phyloP scores from a whole-genome alignment of 2,113 vertebrate species.

The Platysteira castanea region DNA sequence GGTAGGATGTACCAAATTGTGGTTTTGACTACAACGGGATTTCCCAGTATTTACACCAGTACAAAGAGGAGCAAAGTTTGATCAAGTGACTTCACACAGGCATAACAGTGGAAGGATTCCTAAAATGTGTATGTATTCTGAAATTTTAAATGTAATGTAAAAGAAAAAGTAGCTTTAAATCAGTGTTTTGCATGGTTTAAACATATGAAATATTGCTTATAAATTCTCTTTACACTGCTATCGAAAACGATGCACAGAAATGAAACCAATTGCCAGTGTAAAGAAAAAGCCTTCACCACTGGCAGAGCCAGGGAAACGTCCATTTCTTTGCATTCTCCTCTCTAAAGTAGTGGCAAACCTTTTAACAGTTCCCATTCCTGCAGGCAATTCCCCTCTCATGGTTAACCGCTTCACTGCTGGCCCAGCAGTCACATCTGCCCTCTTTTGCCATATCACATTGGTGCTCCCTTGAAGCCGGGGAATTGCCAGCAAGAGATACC shows the following conservation, averaged over 20 bases:
- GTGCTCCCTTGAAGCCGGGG: not conserved
- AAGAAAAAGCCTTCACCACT: not conserved
- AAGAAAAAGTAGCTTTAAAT: not conserved
- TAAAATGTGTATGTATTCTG: not conserved
- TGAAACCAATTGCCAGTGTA: not conserved
- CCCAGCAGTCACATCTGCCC: not conserved
- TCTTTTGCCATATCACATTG: rapidly evolving
- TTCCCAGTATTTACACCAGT: not conserved
- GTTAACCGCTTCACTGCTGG: conserved; percentile 22
- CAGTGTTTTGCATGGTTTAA: not conserved
- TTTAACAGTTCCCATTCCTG: not conserved
- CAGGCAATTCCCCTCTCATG: not conserved
- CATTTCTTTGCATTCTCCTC: not conserved
- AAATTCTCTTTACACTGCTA: not conserved
- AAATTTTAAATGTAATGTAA: not conserved
- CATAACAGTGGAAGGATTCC: not conserved
- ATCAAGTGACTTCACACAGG: not conserved
- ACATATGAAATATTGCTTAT: not conserved
- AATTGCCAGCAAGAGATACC: not conserved
- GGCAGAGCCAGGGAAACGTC: not conserved
- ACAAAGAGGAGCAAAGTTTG: not conserved
- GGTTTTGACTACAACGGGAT: not conserved
- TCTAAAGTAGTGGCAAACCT: not conserved
- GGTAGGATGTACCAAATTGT: not conserved
- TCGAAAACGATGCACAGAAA: not conserved